Percentiles rank a stretch among this genome's conserved stretches.
Conservation (phyloP, 2,113 vertebrate genomes). For the Entomyzon cyanotis region DNA sequence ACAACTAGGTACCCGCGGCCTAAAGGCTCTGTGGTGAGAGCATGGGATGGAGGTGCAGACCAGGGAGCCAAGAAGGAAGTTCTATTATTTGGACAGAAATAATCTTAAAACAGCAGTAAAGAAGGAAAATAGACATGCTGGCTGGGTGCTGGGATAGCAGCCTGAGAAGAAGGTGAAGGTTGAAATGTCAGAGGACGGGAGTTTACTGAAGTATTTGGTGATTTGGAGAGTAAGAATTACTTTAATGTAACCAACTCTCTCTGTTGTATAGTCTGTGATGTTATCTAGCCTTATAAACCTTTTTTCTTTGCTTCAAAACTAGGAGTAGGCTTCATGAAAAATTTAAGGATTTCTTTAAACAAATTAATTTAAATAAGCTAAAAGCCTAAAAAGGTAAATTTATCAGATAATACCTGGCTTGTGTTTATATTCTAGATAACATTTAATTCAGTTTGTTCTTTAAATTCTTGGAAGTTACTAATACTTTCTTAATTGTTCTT, state of each 20-base stretch:
- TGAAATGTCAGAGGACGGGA: neutral
- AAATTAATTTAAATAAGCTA: neutral
- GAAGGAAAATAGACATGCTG: neutral
- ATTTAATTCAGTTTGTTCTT: neutral
- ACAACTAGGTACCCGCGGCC: too few species aligned
- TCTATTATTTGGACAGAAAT: neutral
- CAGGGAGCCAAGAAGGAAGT: neutral
- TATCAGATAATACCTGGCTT: neutral
- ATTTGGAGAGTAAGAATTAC: neutral
- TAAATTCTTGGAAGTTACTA: neutral
- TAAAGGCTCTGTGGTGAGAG: neutral
- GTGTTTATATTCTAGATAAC: neutral
- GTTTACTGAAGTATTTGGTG: neutral
- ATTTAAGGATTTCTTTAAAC: neutral
- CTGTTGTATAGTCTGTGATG: neutral
- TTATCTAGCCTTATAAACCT: neutral
- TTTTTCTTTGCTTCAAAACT: neutral
- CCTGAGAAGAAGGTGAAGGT: neutral
- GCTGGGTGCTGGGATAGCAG: accelerated
- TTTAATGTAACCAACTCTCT: neutral
- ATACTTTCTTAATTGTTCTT: neutral
- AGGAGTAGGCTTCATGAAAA: neutral
- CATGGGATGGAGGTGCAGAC: neutral
- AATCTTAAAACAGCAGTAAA: neutral
- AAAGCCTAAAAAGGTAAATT: neutral